These are phyloP conservation scores for Netelia fuscicornis DNA, from an alignment of 2,888 invertebrate species.

Conservation along the genomic window DNA sequence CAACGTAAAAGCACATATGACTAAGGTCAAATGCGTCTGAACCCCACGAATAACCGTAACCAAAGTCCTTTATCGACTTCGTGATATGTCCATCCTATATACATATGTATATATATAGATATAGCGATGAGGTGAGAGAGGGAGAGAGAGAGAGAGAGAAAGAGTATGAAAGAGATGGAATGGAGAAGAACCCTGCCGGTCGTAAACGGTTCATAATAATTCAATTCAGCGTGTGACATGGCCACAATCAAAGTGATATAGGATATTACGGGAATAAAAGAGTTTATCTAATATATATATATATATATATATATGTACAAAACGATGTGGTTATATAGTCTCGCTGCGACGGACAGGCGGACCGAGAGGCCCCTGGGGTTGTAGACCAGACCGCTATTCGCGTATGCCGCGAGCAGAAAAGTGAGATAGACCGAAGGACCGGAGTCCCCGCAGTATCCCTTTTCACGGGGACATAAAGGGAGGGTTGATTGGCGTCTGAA, in stretches of 20 bases:
- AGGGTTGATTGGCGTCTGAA: conserved; percentile 60
- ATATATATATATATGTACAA: not conserved
- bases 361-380: not conserved
- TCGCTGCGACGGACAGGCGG: conserved; percentile 34
- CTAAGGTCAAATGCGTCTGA: not conserved
- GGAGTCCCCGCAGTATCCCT: conserved; percentile 43
- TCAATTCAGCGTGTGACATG: conserved; percentile 62
- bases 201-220: conserved; percentile 66
- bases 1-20: not conserved
- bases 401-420: conserved; percentile 27
- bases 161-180: conserved; percentile 24
- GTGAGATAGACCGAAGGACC: conserved; percentile 36
- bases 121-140: conserved; percentile 9
- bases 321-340: conserved; percentile 37
- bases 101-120: not conserved
- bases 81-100: not conserved
- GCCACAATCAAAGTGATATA: conserved; percentile 62
- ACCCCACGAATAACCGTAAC: not conserved
- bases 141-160: conserved; percentile 10
- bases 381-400: conserved; percentile 26
- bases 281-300: conserved; percentile 36
- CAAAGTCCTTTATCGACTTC: not conserved
- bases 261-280: conserved; percentile 57
- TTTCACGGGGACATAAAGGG: conserved; percentile 50
- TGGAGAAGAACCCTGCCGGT: conserved; percentile 26